phyloP scores from a whole-genome alignment of 2,113 vertebrate species.

The Poeciliopsis turrubarensis region DNA sequence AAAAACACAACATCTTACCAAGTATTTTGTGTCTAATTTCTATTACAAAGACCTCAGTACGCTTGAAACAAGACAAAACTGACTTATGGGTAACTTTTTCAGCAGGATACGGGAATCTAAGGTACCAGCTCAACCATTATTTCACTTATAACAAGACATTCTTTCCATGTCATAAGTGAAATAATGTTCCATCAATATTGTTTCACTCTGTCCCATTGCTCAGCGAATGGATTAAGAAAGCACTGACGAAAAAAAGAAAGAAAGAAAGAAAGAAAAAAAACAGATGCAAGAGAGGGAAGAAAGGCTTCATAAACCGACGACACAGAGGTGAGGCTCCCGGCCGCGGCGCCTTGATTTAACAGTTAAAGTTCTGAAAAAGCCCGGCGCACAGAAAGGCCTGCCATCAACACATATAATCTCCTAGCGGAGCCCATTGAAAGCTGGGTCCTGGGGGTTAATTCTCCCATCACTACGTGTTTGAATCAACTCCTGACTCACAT shows the following conservation, averaged over 20 bases:
- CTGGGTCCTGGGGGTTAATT: slow-evolving; percentile 96
- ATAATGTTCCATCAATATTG: no score
- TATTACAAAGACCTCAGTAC: no score
- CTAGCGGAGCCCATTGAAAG: slow-evolving; percentile 98
- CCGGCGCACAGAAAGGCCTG: slow-evolving; percentile 91
- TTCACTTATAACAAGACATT: no score
- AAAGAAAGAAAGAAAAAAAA: neutral
- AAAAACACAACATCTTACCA: no score
- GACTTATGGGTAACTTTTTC: no score
- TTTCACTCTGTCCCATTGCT: neutral
- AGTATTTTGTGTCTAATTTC: no score
- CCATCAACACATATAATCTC: slow-evolving; percentile 99
- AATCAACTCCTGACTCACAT: slow-evolving; percentile 99
- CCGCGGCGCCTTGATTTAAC: slow-evolving; percentile 88
- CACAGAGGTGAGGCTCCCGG: slow-evolving; percentile 51
- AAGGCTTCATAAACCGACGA: slow-evolving; percentile 2
- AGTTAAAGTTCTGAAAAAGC: slow-evolving; percentile 92
- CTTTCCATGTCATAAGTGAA: no score
- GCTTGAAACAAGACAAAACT: no score
- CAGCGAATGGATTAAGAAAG: slow-evolving; percentile 1
- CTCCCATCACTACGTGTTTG: slow-evolving; percentile 98
- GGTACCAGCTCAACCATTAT: no score
- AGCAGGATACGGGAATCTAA: no score
- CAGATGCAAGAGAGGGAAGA: slow-evolving; percentile 12
- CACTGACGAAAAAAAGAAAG: slow-evolving; percentile 7